Base-by-base conservation (phyloP, 2,888 invertebrate genomes). In the Drosophila anomalata region DNA sequence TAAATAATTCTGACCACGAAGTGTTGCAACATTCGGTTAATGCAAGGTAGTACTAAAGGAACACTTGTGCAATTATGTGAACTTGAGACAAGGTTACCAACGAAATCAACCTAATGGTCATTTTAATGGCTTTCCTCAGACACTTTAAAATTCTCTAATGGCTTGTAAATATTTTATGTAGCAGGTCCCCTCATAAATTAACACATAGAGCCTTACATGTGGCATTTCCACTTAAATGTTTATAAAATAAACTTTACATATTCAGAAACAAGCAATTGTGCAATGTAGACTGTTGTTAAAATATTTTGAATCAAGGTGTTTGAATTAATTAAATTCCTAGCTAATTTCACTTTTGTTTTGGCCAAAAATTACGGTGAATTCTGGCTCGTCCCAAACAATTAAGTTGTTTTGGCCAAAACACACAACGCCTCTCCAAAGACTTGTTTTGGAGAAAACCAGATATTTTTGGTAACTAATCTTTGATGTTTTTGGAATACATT, bases 101-200 rank as follows among this genome's bases (percentile, higher is more conserved):
- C 26, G 33, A 53, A 62, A 50, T 51, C 41, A 29, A 44, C 33
- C 42, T 53, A 50, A 65, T 65, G 53, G 20, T 12, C n/a, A 65
- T 66, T 58, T 56, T 61, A 26, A 60, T 63, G 44, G 24, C 20
- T 41, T 41, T 56, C 50, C 31, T 41, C 20, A 66, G 79, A 68
- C 53, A 63, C 51, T 57, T 67, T 63, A 51, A 85, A 60, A 52
- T 56, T 52, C 26, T 60, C 46, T 51, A 86, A 86, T 86, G 77
- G 59, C 44, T 42, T 72, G 66, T 58, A 77, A 69, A 50, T 29
- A 63, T 48, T 53, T 71, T 33, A 47, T 48, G 26, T 53, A 33
- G 39, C 61, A 53, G 46, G 44, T 52, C 52, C 52, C 47, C 46
- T 46, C 36, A 63, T 57, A 60, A 67, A 75, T 58, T 14, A 71